These are phyloP conservation scores for Phylloscopus whistleri DNA, from an alignment of 2,113 vertebrate species.

Conservation along the genomic window DNA sequence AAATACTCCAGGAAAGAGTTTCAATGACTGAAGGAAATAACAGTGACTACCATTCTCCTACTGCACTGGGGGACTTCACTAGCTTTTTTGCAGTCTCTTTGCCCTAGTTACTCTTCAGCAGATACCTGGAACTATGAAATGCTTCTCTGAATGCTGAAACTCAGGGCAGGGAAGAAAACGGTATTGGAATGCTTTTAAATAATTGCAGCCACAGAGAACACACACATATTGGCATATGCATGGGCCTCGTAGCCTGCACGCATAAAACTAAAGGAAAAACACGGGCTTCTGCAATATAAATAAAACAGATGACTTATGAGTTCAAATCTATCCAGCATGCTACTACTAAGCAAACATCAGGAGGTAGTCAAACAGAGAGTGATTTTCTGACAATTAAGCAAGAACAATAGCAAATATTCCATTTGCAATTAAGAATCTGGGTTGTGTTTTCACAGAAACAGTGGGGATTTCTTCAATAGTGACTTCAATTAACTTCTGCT, in stretches of 20 bases:
- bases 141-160: not conserved
- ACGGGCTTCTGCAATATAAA: not conserved
- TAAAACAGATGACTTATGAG: not conserved
- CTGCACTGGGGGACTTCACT: not conserved
- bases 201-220: not conserved
- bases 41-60: not conserved
- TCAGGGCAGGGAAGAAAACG: not conserved
- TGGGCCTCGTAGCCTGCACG: not conserved
- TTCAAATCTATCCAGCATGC: not conserved
- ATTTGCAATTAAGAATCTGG: constrained; percentile 17
- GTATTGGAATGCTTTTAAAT: not conserved
- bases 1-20: not conserved
- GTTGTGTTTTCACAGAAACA: constrained; percentile 28
- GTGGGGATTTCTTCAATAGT: not conserved
- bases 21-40: not conserved
- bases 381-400: constrained; percentile 41
- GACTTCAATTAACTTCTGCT: constrained; percentile 20
- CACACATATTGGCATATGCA: not conserved
- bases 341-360: not conserved
- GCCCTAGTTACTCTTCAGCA: not conserved
- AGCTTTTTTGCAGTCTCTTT: not conserved
- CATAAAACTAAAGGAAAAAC: not conserved
- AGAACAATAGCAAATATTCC: constrained; percentile 44
- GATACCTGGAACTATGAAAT: not conserved
- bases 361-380: constrained; percentile 1